phyloP scores from a whole-genome alignment of 2,797 vertebrate species.

The Microchirus variegatus region DNA sequence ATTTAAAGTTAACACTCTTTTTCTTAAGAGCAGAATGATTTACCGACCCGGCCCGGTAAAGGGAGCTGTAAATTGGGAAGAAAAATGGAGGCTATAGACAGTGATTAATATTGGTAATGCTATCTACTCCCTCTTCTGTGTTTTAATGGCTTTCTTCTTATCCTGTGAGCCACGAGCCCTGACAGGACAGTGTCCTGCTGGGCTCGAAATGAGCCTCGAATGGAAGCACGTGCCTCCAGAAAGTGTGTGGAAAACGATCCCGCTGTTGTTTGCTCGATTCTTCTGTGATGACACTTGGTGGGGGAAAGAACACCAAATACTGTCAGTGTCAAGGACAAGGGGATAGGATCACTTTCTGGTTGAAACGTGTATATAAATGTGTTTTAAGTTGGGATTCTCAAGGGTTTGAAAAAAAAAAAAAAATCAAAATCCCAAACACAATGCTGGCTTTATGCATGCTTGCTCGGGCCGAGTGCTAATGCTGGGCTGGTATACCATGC shows the following conservation, averaged over 20 bases:
- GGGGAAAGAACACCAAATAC: slow-evolving; percentile 74
- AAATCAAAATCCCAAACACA: slow-evolving; percentile 84
- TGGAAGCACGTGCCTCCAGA: slow-evolving; percentile 88
- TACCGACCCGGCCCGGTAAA: slow-evolving; percentile 85
- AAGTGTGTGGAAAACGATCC: slow-evolving; percentile 88
- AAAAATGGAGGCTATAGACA: slow-evolving; percentile 90
- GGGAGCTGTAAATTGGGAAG: slow-evolving; percentile 90
- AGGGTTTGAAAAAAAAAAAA: slow-evolving; percentile 22
- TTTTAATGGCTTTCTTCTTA: slow-evolving; percentile 87
- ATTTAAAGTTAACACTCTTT: slow-evolving; percentile 88
- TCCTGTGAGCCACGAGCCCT: slow-evolving; percentile 84
- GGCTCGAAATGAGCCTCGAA: slow-evolving; percentile 94
- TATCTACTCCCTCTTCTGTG: slow-evolving; percentile 78
- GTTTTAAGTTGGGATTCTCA: slow-evolving; percentile 47
- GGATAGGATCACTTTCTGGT: slow-evolving; percentile 70
- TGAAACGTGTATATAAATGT: slow-evolving; percentile 72
- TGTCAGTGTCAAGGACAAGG: slow-evolving; percentile 87
- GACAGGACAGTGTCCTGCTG: slow-evolving; percentile 93
- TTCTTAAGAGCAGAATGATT: slow-evolving; percentile 81
- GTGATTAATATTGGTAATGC: slow-evolving; percentile 98
- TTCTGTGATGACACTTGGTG: slow-evolving; percentile 88
- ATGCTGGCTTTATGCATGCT: slow-evolving; percentile 89
- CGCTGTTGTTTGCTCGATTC: slow-evolving; percentile 91
- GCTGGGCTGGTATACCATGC: slow-evolving; percentile 90
- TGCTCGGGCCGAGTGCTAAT: slow-evolving; percentile 74